These are phyloP conservation scores for Acanthurus leucopareius DNA, from an alignment of 2,797 vertebrate species.

Conservation along the genomic window DNA sequence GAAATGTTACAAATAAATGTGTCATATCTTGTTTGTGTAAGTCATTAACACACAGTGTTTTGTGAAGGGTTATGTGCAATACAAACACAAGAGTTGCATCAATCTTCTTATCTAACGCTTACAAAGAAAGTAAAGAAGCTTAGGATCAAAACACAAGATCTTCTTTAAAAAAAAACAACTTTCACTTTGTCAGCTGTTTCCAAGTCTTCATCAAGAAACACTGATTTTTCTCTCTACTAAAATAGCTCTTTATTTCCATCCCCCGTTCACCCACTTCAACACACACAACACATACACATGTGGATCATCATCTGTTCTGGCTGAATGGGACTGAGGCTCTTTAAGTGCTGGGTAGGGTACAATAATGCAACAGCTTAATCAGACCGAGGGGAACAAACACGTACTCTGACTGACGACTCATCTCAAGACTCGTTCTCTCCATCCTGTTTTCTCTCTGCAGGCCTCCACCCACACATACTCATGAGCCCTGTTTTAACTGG, in stretches of 20 bases:
- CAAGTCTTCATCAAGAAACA: not conserved
- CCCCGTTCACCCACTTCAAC: conserved; percentile 8
- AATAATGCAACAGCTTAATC: conserved; percentile 74
- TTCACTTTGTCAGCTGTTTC: not conserved
- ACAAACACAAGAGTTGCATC: not conserved
- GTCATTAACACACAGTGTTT: not conserved
- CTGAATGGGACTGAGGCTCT: conserved; percentile 51
- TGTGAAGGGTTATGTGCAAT: not conserved
- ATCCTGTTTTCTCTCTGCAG: conserved; percentile 73
- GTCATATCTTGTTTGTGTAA: not conserved
- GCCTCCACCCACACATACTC: conserved; percentile 68
- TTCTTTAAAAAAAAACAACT: not conserved
- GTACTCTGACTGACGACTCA: conserved; percentile 35
- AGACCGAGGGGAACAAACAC: conserved; percentile 56
- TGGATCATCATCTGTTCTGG: conserved; percentile 4
- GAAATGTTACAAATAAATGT: not conserved
- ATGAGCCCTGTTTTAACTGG: conserved; percentile 37
- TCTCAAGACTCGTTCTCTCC: conserved; percentile 59
- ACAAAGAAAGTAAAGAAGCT: not conserved
- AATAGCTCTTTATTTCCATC: not conserved
- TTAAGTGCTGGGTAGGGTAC: conserved; percentile 62
- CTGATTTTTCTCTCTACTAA: not conserved
- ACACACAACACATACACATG: conserved; percentile 21
- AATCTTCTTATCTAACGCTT: not conserved
- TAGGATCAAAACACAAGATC: not conserved